Evolutionary conservation across 2,888 invertebrate species (phyloP).

Genomic region (Pterostichus madidus): DNA sequence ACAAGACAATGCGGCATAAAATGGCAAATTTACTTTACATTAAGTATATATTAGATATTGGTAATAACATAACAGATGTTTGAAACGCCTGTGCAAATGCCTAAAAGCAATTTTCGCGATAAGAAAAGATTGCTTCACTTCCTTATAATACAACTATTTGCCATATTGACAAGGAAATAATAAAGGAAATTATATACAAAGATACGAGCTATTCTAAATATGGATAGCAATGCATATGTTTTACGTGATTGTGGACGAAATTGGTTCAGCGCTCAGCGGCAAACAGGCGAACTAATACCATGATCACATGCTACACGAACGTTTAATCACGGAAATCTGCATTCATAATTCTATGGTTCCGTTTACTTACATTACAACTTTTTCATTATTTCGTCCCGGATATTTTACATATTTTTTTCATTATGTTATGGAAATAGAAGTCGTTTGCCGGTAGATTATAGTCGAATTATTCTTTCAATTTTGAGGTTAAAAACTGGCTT

Average conservation of each 20-base stretch:
- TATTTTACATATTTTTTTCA: slow-evolving; percentile 1
- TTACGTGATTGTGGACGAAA: slow-evolving; percentile 43
- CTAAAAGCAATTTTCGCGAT: slow-evolving; percentile 59
- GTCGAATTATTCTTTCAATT: not conserved
- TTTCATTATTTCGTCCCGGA: not conserved
- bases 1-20: slow-evolving; percentile 4
- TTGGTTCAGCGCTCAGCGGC: slow-evolving; percentile 37
- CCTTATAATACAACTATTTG: slow-evolving; percentile 41
- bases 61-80: slow-evolving; percentile 57
- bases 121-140: slow-evolving; percentile 55
- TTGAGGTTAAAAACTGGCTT: not conserved
- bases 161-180: slow-evolving; percentile 61
- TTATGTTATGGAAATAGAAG: not conserved
- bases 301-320: slow-evolving; percentile 43
- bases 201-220: slow-evolving; percentile 58
- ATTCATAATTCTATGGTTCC: not conserved
- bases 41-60: slow-evolving; percentile 36
- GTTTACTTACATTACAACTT: not conserved
- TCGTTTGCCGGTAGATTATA: not conserved
- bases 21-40: slow-evolving; percentile 50
- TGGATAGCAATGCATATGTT: slow-evolving; percentile 57
- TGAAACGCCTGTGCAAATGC: slow-evolving; percentile 48
- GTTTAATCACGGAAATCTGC: slow-evolving; percentile 45
- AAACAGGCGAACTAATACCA: not conserved
- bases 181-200: slow-evolving; percentile 55